Percentiles rank a stretch among this genome's conserved stretches.
These are phyloP conservation scores for Acronicta psi DNA, from an alignment of 2,888 invertebrate species.

Conservation along the genomic window DNA sequence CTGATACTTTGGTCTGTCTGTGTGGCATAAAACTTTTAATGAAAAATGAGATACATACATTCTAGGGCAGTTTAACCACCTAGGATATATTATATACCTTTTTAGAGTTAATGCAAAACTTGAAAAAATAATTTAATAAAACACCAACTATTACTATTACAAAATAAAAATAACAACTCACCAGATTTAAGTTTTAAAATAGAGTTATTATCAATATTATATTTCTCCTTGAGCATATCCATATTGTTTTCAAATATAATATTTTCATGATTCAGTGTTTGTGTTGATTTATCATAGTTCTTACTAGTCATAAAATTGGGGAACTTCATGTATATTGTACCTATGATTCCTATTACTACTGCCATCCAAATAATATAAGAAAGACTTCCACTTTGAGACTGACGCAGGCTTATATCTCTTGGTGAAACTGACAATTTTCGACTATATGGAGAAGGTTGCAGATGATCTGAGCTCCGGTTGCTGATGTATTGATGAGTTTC, in stretches of 20 bases:
- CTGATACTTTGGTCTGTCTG: too few relatives aligned
- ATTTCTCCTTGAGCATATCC: conserved; percentile 70
- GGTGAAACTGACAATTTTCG: conserved; percentile 20
- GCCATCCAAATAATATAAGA: conserved; percentile 23
- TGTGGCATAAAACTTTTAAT: too few relatives aligned
- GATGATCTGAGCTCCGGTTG: conserved; percentile 20
- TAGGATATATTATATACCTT: too few relatives aligned
- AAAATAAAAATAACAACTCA: conserved; percentile 50
- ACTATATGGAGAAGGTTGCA: conserved; percentile 12
- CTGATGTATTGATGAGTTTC: conserved; percentile 29
- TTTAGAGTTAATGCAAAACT: too few relatives aligned
- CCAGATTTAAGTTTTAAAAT: conserved; percentile 78
- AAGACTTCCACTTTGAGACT: conserved; percentile 22
- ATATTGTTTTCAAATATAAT: conserved; percentile 73
- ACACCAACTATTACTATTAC: neutral
- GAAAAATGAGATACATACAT: too few relatives aligned
- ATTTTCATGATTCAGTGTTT: conserved; percentile 64
- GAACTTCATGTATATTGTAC: conserved; percentile 19
- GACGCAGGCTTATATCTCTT: conserved; percentile 13
- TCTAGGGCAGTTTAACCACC: too few relatives aligned
- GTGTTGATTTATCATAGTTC: conserved; percentile 39
- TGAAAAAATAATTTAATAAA: neutral
- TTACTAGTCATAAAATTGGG: conserved; percentile 16
- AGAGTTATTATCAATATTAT: conserved; percentile 72
- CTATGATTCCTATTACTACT: conserved; percentile 31